Base-by-base conservation (phyloP, 1,140 invertebrate genomes). In the Camponotus vicinus region DNA sequence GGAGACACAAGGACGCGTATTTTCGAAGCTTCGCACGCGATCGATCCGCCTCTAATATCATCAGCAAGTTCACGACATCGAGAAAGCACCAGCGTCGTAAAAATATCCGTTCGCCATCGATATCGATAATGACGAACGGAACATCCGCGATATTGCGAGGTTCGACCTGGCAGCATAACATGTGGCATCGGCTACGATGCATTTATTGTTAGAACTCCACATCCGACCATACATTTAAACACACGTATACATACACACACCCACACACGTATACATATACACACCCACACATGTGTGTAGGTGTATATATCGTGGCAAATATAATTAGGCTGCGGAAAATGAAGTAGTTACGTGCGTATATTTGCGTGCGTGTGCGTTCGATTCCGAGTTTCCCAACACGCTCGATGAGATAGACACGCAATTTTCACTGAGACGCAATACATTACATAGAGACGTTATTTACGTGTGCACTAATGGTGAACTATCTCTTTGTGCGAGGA, bases 261-360 rank as follows among this genome's bases (percentile, higher is more conserved):
- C 79, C 42, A 8, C 9, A 9, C 42, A 9, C n/a, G n/a, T n/a
- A n/a, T n/a, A n/a, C n/a, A n/a, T n/a, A 3, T 21, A 21, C 27
- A 27, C 27, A 27, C 27, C 27, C 1, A 27, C 27, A 27, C 27
- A 27, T 1, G 27, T 27, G 27, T 27, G 27, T 27, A 1, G 27
- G 27, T 21, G n/a, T 21, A 13, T 57, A 21, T 57, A 8, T 59
- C 55, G 37, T 61, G 42, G 82, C 37, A 82, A 88, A 92, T 89
- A 78, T 70, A 89, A 89, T 89, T 89, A 90, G 71, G 21, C 15
- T 57, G 27, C 88, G 45, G 79, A 87, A 88, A 91, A 77, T 88
- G 77, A 90, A 64, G 79, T 78, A 67, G 64, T 4, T 18, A n/a
- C 6, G 9, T 21, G 21, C 18, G 34, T 27, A 27, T 34, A 11